Conservation (phyloP, 2,797 vertebrate species). For the Mycteria americana region DNA sequence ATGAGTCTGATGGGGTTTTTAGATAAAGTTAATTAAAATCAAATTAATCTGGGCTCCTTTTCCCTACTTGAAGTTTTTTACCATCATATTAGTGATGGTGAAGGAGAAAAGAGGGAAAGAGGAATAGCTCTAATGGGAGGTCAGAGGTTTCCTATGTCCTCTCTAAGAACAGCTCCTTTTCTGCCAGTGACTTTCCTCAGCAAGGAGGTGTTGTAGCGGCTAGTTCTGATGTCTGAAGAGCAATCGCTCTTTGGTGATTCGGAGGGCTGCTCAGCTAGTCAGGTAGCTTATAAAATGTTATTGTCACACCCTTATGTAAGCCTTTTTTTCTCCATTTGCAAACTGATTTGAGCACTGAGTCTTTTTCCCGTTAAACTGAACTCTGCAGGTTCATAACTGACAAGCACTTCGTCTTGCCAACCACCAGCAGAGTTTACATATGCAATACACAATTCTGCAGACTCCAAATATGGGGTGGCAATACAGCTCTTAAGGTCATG, state of each 20-base stretch:
- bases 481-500: background rate
- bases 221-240: background rate
- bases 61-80: background rate
- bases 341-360: background rate
- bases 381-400: background rate
- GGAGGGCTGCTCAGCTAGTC: background rate
- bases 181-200: background rate
- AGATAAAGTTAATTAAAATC: conserved; percentile 51
- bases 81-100: background rate
- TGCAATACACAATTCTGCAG: background rate
- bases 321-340: conserved; percentile 38
- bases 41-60: background rate
- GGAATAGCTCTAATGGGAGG: background rate
- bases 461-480: background rate
- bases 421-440: background rate
- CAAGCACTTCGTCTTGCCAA: background rate
- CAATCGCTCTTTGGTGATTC: background rate
- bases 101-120: background rate
- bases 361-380: conserved; percentile 21
- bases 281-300: background rate
- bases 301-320: background rate
- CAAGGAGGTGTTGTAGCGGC: background rate
- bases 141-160: background rate
- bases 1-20: conserved; percentile 4
- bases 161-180: background rate